phyloP scores from a whole-genome alignment of 2,888 invertebrate species.

The Octonoba sinensis region DNA sequence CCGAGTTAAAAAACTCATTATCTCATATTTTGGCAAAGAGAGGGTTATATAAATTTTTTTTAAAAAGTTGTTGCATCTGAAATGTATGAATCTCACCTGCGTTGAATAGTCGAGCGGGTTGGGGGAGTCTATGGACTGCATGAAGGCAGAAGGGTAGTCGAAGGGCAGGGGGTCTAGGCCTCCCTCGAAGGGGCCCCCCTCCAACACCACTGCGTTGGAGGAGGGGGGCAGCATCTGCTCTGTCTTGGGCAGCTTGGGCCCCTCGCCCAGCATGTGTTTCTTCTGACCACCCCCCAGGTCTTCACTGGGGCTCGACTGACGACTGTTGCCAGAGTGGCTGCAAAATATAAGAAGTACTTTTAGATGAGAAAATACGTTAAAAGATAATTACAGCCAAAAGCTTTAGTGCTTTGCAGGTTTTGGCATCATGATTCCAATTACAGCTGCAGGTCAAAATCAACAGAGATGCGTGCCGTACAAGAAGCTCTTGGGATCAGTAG shows the following conservation, averaged over 20 bases:
- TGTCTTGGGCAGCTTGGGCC: conserved; percentile 43
- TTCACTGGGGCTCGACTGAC: conserved; percentile 92
- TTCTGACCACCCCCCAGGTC: conserved; percentile 78
- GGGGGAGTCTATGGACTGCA: conserved; percentile 72
- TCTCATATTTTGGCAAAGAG: too few relatives aligned
- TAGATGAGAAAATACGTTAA: not conserved
- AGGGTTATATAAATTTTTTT: too few relatives aligned
- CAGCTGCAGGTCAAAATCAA: too few relatives aligned
- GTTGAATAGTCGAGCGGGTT: conserved; percentile 71
- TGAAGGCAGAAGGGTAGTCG: conserved; percentile 70
- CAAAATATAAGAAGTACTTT: too few relatives aligned
- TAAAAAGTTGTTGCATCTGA: too few relatives aligned
- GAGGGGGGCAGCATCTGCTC: conserved; percentile 69
- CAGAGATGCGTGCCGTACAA: too few relatives aligned
- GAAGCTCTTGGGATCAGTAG: too few relatives aligned
- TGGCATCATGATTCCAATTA: too few relatives aligned
- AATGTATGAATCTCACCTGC: too few relatives aligned
- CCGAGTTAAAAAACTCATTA: too few relatives aligned
- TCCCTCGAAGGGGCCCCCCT: conserved; percentile 68
- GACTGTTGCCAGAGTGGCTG: conserved; percentile 75
- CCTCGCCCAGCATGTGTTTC: conserved; percentile 73
- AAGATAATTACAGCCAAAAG: too few relatives aligned
- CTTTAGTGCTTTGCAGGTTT: too few relatives aligned
- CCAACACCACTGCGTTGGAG: conserved; percentile 70
- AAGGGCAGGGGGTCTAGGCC: conserved; percentile 71